Evolutionary conservation across 2,888 invertebrate species (phyloP), one percentile per base, ranked within the genome.

Genomic region (Busseola fusca): DNA sequence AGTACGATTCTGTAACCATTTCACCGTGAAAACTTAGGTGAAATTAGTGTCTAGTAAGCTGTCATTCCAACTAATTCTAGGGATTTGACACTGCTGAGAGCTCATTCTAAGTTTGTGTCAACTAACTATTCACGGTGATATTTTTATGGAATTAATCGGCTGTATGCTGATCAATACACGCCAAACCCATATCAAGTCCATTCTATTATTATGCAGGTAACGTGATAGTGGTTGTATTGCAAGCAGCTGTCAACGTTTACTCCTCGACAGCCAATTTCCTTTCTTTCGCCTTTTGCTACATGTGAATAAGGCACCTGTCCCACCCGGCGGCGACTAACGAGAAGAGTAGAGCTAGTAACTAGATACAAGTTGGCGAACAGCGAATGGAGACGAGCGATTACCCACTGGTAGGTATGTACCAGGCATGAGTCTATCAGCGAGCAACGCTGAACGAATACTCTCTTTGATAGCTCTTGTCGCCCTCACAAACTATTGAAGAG

Each of bases 241-340:
- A 48, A 52, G 50, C 12, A 60, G 21, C 66, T 21, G 68, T 77
- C 64, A 58, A 27, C 60, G 64, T 34, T 40, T 70, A 52, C 67
- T 40, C 21, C 10, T 5, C 10, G 78, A 75, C 84, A 78, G 57
- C 56, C 65, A 81, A 82, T 82, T 82, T 82, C 81, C 82, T 68
- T 12, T 21, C 52, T 50, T 48, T 68, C 37, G 37, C 60, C 57
- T 73, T 80, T 70, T 58, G 30, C 60, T 67, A 30, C 67, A 60
- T 69, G 63, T 21, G 68, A 72, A 75, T 69, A 65, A 71, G 21
- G 30, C 9, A 45, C 9, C 5, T 21, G 48, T 16, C 21, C 21
- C 30, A 50, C 9, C 21, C 9, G 16, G 2, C 21, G 4, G 1
- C 5, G 42, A 21, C 21, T 7, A 42, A 7, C 27, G 21, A 62